phyloP scores from a whole-genome alignment of 2,113 vertebrate species.

The Microcebus jonahi region DNA sequence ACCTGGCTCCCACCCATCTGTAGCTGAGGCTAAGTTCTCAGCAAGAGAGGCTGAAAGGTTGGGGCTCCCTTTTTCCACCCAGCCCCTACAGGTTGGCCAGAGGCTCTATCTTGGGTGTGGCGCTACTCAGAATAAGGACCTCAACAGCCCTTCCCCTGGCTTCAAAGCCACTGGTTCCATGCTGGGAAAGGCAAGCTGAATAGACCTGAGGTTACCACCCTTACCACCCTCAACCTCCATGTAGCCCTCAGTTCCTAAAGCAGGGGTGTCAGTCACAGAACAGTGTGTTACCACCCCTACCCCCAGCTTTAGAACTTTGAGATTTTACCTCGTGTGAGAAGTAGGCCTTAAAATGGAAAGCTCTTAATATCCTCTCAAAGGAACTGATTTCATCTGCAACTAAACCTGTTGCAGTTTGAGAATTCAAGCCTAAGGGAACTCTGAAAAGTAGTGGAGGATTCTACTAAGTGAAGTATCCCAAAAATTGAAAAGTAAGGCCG shows the following conservation, averaged over 20 bases:
- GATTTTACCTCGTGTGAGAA: neutral
- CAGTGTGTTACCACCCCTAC: neutral
- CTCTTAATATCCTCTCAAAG: neutral
- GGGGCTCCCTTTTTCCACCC: neutral
- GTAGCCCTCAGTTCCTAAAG: neutral
- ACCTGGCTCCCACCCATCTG: neutral
- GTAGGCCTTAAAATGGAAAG: neutral
- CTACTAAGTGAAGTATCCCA: too few relatives aligned
- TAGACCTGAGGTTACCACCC: neutral
- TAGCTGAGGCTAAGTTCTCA: neutral
- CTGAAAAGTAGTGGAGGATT: neutral
- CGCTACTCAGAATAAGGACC: neutral
- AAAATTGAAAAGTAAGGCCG: too few relatives aligned
- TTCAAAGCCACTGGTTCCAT: neutral
- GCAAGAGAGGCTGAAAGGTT: neutral
- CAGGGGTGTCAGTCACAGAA: neutral
- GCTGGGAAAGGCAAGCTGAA: neutral
- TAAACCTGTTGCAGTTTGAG: neutral
- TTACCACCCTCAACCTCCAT: neutral
- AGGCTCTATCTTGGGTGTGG: neutral
- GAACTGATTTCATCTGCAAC: neutral
- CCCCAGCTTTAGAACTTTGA: neutral
- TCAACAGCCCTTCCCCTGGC: neutral
- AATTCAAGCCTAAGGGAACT: neutral
- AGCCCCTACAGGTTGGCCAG: neutral